Evolutionary conservation across 2,888 invertebrate genomes (phyloP).

Genomic region (Latheticus oryzae): DNA sequence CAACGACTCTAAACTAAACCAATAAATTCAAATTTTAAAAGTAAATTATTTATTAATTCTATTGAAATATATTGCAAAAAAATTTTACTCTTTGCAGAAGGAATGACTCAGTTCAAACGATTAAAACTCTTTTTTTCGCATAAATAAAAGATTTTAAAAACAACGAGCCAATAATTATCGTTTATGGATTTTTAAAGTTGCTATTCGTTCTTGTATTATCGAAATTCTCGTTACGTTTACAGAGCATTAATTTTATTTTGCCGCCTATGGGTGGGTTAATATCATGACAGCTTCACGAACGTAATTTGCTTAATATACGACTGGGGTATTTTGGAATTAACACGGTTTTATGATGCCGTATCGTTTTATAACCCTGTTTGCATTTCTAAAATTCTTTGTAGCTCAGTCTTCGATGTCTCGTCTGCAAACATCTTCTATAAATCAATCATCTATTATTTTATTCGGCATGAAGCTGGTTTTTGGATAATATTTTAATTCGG

Average conservation of each 20-base stretch:
- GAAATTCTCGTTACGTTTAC: slow-evolving; percentile 34
- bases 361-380: slow-evolving; percentile 39
- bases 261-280: slow-evolving; percentile 36
- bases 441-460: slow-evolving; percentile 42
- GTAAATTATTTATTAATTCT: too few species aligned
- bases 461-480: slow-evolving; percentile 33
- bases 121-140: too few species aligned
- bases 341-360: slow-evolving; percentile 42
- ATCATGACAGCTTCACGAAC: slow-evolving; percentile 36
- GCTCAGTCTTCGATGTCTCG: slow-evolving; percentile 10
- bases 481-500: slow-evolving; percentile 55
- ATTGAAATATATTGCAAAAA: too few species aligned
- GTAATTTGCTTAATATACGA: slow-evolving; percentile 39
- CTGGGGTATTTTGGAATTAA: slow-evolving; percentile 37
- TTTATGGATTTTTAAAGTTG: slow-evolving; percentile 28
- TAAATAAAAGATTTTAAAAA: too few species aligned
- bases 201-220: slow-evolving; percentile 22
- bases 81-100: too few species aligned
- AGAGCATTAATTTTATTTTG: slow-evolving; percentile 35
- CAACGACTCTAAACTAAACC: too few species aligned
- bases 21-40: too few species aligned
- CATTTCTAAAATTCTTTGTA: slow-evolving; percentile 33
- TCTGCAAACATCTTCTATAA: slow-evolving; percentile 33
- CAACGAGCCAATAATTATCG: slow-evolving; percentile 14
- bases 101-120: too few species aligned